Evolutionary conservation across 2,113 vertebrate genomes (phyloP).

Genomic region (Notarius quadriscutis): DNA sequence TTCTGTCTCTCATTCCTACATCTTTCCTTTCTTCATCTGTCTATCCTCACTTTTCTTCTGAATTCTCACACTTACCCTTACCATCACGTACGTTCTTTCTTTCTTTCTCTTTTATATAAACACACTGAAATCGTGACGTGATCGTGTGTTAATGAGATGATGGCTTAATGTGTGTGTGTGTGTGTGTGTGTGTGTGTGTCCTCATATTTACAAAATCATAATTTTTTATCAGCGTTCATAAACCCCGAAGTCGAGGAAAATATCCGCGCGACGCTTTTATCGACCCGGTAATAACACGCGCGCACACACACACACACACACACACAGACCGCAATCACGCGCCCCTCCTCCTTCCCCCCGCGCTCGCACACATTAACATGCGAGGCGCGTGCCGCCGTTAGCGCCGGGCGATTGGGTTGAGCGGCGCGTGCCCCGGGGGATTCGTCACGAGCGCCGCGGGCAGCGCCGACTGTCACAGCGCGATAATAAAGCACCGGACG

Average conservation of each 20-base stretch:
- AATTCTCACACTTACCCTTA: not conserved
- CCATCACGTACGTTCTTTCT: not conserved
- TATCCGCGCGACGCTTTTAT: constrained; percentile 64
- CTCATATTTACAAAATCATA: constrained; percentile 56
- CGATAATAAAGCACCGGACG: constrained; percentile 80
- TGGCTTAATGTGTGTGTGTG: not conserved
- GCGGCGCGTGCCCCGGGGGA: constrained; percentile 73
- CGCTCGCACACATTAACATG: constrained; percentile 73
- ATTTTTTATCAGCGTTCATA: constrained; percentile 66
- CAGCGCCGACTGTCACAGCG: constrained; percentile 75
- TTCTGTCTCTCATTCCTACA: not conserved
- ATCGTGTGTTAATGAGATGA: not conserved
- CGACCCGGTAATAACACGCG: constrained; percentile 55
- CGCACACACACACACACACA: constrained; percentile 15
- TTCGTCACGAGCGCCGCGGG: constrained; percentile 66
- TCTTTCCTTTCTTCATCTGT: not conserved
- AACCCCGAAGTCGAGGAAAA: constrained; percentile 62
- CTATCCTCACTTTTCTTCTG: not conserved
- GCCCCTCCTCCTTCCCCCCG: constrained; percentile 41
- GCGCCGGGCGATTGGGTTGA: constrained; percentile 76
- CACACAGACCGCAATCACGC: not conserved
- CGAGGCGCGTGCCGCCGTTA: constrained; percentile 67
- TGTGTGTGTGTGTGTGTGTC: not conserved
- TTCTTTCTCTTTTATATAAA: not conserved
- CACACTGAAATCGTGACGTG: not conserved